phyloP scores from a whole-genome alignment of 2,888 invertebrate genomes.

The Drosophila helvetica region DNA sequence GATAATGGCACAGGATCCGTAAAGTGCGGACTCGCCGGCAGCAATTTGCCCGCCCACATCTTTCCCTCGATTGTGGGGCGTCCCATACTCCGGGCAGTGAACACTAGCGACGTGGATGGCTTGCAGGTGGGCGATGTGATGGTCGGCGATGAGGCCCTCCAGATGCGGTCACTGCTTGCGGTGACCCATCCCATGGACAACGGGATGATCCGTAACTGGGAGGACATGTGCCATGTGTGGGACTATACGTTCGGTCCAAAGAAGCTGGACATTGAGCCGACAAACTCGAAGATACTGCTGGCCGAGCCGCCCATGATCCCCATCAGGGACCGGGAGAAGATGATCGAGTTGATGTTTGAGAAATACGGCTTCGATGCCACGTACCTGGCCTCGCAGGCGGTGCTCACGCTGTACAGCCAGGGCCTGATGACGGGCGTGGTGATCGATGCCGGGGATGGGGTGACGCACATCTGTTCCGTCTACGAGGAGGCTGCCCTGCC shows the following conservation, averaged over 20 bases:
- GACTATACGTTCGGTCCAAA: constrained; percentile 99
- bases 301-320: constrained; percentile 99
- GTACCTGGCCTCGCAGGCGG: constrained; percentile 98
- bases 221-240: constrained; percentile 99
- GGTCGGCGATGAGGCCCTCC: constrained; percentile 99
- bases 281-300: constrained; percentile 93
- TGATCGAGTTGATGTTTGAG: constrained; percentile 99
- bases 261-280: constrained; percentile 97
- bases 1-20: constrained; percentile 99
- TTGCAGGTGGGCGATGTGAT: constrained; percentile 90
- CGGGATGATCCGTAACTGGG: constrained; percentile 97
- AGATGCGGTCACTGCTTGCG: constrained; percentile 97
- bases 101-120: constrained; percentile 86
- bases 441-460: constrained; percentile 99
- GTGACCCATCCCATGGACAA: constrained; percentile 99
- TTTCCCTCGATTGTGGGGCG: constrained; percentile 99
- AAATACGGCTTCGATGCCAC: constrained; percentile 97
- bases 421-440: constrained; percentile 99
- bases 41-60: constrained; percentile 99
- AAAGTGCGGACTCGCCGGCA: constrained; percentile 99
- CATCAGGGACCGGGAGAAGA: constrained; percentile 97
- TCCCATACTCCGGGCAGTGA: constrained; percentile 98
- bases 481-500: constrained; percentile 98
- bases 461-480: constrained; percentile 99
- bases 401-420: constrained; percentile 97